These are phyloP conservation scores for Cephalopholis sonnerati DNA, from an alignment of 2,113 vertebrate genomes.

Conservation along the genomic window DNA sequence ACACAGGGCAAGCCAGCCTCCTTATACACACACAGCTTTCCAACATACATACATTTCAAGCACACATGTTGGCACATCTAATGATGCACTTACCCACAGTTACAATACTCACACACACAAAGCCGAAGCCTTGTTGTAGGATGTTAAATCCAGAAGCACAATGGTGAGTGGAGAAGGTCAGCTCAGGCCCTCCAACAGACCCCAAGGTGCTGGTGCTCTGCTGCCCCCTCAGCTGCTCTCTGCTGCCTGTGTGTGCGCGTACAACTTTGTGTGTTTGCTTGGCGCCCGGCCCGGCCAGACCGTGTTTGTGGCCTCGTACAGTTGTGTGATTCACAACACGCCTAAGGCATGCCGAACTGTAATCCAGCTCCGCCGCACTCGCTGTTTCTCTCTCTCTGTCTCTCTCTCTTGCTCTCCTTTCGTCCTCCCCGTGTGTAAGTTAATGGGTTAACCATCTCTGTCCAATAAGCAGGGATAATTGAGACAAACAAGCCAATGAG, in stretches of 20 bases:
- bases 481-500: constrained; percentile 84
- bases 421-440: constrained; percentile 63
- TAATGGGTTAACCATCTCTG: constrained; percentile 80
- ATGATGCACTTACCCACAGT: constrained; percentile 50
- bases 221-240: constrained; percentile 68
- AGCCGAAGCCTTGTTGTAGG: constrained; percentile 34
- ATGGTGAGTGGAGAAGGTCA: constrained; percentile 68
- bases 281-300: constrained; percentile 61
- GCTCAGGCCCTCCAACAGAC: constrained; percentile 58
- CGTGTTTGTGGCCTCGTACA: constrained; percentile 65
- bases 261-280: constrained; percentile 54
- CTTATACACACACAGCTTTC: constrained; percentile 55
- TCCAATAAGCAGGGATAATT: constrained; percentile 81
- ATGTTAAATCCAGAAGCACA: constrained; percentile 61
- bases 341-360: constrained; percentile 66
- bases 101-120: constrained; percentile 36
- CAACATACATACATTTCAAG: constrained; percentile 46
- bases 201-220: constrained; percentile 55
- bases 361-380: constrained; percentile 54
- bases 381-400: background rate
- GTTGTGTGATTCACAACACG: constrained; percentile 75
- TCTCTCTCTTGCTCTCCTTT: constrained; percentile 23
- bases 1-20: constrained; percentile 75
- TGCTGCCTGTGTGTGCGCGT: constrained; percentile 19
- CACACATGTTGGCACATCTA: constrained; percentile 33